Evolutionary conservation across 2,888 invertebrate species (phyloP).

Genomic region (Drosophila conformis): DNA sequence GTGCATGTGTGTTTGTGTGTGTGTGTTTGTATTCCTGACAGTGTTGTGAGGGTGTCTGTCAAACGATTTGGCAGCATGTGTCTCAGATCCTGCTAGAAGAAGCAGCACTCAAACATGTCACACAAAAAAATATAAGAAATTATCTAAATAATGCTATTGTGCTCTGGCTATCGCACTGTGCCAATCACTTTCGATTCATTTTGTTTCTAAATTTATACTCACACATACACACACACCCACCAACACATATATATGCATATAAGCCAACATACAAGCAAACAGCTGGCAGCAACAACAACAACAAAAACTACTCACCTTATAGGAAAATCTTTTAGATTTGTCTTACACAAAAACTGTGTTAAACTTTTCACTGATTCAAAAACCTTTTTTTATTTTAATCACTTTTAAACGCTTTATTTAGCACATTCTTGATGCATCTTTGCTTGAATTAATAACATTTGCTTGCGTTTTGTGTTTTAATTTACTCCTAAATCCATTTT

Average conservation of each 20-base stretch:
- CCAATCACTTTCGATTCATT: slow-evolving; percentile 68
- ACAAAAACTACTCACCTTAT: slow-evolving; percentile 57
- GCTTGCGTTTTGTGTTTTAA: slow-evolving; percentile 19
- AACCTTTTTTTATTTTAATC: slow-evolving; percentile 10
- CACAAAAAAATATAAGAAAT: slow-evolving; percentile 21
- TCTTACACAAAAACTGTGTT: slow-evolving; percentile 9
- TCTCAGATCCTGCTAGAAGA: slow-evolving; percentile 27
- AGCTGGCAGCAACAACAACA: slow-evolving; percentile 65
- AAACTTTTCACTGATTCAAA: slow-evolving; percentile 9
- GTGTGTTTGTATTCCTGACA: slow-evolving; percentile 2
- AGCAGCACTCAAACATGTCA: slow-evolving; percentile 25
- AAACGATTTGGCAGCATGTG: slow-evolving; percentile 35
- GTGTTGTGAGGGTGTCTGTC: slow-evolving; percentile 50
- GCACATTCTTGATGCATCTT: slow-evolving; percentile 29
- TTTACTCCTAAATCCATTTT: slow-evolving; percentile 21
- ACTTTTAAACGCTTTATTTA: slow-evolving; percentile 22
- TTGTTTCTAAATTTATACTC: slow-evolving; percentile 69
- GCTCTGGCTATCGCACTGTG: slow-evolving; percentile 31
- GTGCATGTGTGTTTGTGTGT: slow-evolving; percentile 8
- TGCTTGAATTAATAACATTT: slow-evolving; percentile 16
- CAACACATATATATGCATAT: slow-evolving; percentile 22
- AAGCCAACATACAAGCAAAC: slow-evolving; percentile 57
- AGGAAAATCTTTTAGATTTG: slow-evolving; percentile 51
- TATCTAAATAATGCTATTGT: slow-evolving; percentile 34
- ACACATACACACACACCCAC: slow-evolving; percentile 26